Evolutionary conservation across 1,140 invertebrate species (phyloP).

Genomic region (Magallana ariakensis): DNA sequence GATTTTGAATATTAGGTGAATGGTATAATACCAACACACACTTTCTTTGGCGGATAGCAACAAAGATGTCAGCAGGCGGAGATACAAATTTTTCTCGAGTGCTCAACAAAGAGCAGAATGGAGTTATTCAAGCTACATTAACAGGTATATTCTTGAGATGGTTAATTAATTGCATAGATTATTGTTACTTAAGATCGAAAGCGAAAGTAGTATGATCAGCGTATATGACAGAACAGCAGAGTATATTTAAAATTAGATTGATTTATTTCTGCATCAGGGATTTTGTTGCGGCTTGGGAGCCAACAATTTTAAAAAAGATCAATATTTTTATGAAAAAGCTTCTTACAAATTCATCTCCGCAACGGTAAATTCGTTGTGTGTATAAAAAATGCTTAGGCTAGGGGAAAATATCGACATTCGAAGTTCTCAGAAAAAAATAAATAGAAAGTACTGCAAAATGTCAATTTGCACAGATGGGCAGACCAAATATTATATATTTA

Average conservation of each 20-base stretch:
- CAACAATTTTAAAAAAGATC: neutral
- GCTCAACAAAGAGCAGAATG: constrained; percentile 67
- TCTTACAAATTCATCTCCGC: constrained; percentile 11
- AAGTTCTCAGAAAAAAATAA: neutral
- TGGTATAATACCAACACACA: neutral
- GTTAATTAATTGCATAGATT: neutral
- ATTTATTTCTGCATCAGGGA: constrained; percentile 1
- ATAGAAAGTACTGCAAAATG: neutral
- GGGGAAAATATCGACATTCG: too few relatives aligned
- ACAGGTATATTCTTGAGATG: constrained; percentile 63
- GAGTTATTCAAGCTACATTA: constrained; percentile 71
- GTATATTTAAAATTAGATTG: constrained; percentile 10
- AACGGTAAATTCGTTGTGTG: neutral
- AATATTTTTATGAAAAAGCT: constrained; percentile 24
- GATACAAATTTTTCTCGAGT: constrained; percentile 53
- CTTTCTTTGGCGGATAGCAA: constrained; percentile 48
- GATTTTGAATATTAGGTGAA: neutral
- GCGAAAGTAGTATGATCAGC: neutral
- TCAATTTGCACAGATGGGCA: neutral
- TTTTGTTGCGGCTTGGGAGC: neutral
- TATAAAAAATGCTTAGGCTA: too few relatives aligned
- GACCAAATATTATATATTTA: neutral
- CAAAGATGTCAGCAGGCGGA: constrained; percentile 50
- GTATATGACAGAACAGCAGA: neutral
- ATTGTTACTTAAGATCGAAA: too few relatives aligned